Percentiles rank a stretch among this genome's conserved stretches.
phyloP scores from a whole-genome alignment of 2,797 vertebrate genomes.

The Nannoperca australis region DNA sequence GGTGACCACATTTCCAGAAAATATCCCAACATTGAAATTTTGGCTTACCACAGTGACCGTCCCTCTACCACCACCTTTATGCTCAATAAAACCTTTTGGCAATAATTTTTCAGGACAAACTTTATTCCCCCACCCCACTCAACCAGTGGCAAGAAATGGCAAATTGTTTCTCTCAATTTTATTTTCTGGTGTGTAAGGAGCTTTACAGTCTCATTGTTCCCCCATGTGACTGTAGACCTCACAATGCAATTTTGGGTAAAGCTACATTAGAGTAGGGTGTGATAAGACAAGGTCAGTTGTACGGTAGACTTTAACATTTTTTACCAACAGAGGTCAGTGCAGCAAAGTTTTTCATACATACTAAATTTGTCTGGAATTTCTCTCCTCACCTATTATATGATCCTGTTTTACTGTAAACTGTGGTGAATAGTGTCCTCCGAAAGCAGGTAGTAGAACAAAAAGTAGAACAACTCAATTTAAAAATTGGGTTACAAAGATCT shows the following conservation, averaged over 20 bases:
- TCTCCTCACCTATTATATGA: too few relatives aligned
- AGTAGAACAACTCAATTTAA: neutral
- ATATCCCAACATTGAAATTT: neutral
- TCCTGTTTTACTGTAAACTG: conserved; percentile 17
- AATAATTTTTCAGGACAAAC: neutral
- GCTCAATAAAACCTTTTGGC: neutral
- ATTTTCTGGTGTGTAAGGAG: neutral
- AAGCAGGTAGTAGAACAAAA: too few relatives aligned
- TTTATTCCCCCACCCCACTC: too few relatives aligned
- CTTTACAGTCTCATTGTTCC: neutral
- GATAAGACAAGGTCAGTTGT: neutral
- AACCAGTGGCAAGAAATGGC: neutral
- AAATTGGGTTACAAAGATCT: too few relatives aligned
- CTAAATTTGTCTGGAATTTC: too few relatives aligned
- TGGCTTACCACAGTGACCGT: neutral
- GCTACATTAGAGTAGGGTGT: neutral
- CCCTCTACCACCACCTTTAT: neutral
- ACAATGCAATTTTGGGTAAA: neutral
- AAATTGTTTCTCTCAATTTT: neutral
- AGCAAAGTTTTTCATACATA: neutral
- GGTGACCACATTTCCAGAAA: neutral
- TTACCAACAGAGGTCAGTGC: neutral
- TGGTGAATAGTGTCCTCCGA: conserved; percentile 1
- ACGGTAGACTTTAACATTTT: neutral
- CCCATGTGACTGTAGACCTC: neutral